These are phyloP conservation scores for Dendrocincla tyrannina DNA, from an alignment of 2,797 vertebrate species.

Conservation along the genomic window DNA sequence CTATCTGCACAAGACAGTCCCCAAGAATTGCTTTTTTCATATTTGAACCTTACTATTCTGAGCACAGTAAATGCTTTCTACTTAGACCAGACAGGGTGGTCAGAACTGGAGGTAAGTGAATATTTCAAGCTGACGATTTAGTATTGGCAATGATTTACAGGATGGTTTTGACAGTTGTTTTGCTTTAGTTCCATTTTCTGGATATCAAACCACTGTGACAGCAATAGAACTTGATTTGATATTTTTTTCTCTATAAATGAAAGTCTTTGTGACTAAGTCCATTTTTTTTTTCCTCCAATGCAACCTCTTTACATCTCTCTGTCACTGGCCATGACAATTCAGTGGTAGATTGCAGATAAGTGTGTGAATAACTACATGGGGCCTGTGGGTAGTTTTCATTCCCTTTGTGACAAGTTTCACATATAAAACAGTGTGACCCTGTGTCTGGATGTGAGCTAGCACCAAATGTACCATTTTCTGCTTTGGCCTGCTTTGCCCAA, in stretches of 20 bases:
- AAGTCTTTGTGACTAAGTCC: background rate
- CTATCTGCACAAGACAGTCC: background rate
- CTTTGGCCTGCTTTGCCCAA: background rate
- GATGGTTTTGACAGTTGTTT: background rate
- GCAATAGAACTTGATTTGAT: background rate
- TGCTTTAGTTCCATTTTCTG: background rate
- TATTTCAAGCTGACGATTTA: background rate
- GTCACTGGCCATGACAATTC: background rate
- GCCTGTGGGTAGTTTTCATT: background rate
- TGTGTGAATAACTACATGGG: background rate
- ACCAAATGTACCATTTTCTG: background rate
- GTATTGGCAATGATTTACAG: background rate
- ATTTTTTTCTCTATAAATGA: background rate
- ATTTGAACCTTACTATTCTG: background rate
- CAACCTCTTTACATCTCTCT: background rate
- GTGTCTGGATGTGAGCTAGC: background rate
- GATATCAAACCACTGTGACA: background rate
- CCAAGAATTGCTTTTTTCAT: background rate
- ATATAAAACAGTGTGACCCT: accelerated
- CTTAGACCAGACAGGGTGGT: background rate
- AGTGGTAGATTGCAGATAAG: background rate
- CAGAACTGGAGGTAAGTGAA: background rate
- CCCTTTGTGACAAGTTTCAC: background rate
- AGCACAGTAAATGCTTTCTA: background rate
- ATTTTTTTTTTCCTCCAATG: background rate